Conservation (phyloP, 2,113 vertebrate genomes). For the Reinhardtius hippoglossoides region DNA sequence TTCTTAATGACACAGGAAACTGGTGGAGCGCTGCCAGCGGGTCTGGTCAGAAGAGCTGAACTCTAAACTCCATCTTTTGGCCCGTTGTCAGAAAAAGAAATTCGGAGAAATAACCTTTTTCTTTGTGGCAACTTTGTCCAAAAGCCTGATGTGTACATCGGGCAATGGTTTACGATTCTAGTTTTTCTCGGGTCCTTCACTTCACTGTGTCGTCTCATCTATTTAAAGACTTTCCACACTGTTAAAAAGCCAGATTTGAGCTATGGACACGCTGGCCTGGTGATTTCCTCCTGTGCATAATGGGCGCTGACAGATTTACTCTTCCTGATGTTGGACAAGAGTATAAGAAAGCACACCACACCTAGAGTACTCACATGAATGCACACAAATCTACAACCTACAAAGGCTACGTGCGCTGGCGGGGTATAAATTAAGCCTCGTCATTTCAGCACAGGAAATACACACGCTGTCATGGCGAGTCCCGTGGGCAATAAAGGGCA, state of each 20-base stretch:
- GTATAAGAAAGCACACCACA: constrained; percentile 46
- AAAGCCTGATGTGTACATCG: no score
- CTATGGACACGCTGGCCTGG: background rate
- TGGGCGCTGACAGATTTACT: constrained; percentile 72
- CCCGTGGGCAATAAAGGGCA: constrained; percentile 1
- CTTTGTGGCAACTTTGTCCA: no score
- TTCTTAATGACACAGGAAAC: constrained; percentile 57
- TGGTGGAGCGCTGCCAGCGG: constrained; percentile 30
- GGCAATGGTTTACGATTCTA: no score
- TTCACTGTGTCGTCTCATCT: background rate
- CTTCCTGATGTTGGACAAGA: constrained; percentile 58
- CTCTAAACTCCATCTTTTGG: constrained; percentile 19
- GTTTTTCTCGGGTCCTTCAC: background rate
- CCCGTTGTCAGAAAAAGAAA: background rate
- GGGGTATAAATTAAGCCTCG: constrained; percentile 31
- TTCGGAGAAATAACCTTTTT: no score
- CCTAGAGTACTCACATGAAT: constrained; percentile 18
- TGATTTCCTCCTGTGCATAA: constrained; percentile 69
- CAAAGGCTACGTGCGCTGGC: constrained; percentile 12
- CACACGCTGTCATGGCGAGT: background rate
- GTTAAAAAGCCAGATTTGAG: constrained; percentile 11
- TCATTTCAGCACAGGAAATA: constrained; percentile 7
- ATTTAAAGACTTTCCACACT: constrained; percentile 5
- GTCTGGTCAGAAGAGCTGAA: constrained; percentile 25
- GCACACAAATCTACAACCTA: constrained; percentile 1